phyloP scores from a whole-genome alignment of 2,797 vertebrate species.

The Podarcis siculus region DNA sequence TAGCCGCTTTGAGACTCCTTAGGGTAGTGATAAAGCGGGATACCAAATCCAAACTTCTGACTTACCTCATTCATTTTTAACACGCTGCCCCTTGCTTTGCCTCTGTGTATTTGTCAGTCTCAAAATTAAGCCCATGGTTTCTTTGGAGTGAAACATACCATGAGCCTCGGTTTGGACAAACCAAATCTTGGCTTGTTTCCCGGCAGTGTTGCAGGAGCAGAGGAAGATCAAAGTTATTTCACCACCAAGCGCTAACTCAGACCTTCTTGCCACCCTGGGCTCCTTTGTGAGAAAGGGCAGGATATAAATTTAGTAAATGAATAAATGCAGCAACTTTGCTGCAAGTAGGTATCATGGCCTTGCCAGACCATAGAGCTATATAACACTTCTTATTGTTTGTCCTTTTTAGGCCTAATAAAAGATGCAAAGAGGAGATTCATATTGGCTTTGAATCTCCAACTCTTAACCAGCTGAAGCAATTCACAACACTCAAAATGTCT shows the following conservation, averaged over 20 bases:
- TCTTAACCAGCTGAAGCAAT: neutral
- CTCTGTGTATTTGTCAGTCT: neutral
- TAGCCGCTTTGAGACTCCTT: no score
- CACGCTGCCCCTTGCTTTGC: neutral
- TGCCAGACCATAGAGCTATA: neutral
- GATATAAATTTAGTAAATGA: no score
- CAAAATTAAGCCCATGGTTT: neutral
- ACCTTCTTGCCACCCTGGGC: no score
- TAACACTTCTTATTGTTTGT: neutral
- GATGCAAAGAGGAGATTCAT: neutral
- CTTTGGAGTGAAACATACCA: neutral
- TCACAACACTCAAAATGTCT: neutral
- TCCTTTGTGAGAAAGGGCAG: no score
- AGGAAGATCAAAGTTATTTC: no score
- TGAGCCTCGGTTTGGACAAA: neutral
- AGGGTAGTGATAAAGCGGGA: no score
- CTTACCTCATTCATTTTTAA: neutral
- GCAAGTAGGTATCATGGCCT: neutral
- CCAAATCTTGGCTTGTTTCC: no score
- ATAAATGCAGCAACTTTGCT: neutral
- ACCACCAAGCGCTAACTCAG: no score
- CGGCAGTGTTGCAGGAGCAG: no score
- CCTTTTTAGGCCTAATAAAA: neutral
- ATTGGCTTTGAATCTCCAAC: neutral
- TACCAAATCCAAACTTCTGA: neutral